Evolutionary conservation across 2,797 vertebrate species (phyloP).

Genomic region (Chloroceryle inda): DNA sequence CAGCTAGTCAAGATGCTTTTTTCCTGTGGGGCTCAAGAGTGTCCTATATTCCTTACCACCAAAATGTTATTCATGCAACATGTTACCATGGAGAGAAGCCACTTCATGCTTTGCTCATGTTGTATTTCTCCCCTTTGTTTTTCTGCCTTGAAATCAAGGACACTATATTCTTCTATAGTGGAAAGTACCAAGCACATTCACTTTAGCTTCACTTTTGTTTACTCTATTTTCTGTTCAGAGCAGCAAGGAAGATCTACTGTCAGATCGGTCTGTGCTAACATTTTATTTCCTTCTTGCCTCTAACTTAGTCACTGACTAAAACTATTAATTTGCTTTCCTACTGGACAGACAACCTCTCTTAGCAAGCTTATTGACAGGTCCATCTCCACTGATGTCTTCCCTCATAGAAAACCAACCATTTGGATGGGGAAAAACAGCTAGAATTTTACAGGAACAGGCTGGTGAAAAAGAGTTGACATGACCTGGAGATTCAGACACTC

Average conservation of each 20-base stretch:
- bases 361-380: background rate
- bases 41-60: background rate
- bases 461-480: background rate
- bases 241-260: background rate
- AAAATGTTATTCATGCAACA: background rate
- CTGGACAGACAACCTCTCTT: background rate
- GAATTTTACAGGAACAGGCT: background rate
- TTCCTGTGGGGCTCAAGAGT: background rate
- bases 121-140: constrained; percentile 29
- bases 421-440: background rate
- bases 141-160: constrained; percentile 54
- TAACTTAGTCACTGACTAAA: background rate
- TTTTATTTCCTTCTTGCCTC: background rate
- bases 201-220: background rate
- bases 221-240: background rate
- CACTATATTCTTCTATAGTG: background rate
- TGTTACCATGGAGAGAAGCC: constrained; percentile 44
- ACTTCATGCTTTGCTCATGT: background rate
- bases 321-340: background rate
- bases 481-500: background rate
- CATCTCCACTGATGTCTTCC: background rate
- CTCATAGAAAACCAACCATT: background rate
- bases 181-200: background rate
- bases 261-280: background rate
- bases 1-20: background rate